These are phyloP conservation scores for Cephonodes hylas DNA, from an alignment of 2,888 invertebrate species.

Conservation along the genomic window DNA sequence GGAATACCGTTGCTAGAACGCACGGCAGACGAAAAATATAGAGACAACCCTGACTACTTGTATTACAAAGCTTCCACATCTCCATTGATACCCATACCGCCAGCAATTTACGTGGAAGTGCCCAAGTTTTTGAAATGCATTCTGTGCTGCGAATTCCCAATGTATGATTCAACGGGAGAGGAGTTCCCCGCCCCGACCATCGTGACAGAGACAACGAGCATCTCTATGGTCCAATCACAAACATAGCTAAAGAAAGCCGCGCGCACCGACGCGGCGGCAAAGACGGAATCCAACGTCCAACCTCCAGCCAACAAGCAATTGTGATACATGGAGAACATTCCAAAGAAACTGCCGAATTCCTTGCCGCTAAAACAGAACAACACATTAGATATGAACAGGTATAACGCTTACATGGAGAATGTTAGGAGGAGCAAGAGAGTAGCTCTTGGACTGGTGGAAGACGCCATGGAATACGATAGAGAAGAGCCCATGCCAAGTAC, in stretches of 20 bases:
- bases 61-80: constrained; percentile 94
- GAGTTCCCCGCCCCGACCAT: constrained; percentile 83
- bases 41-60: constrained; percentile 92
- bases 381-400: constrained; percentile 70
- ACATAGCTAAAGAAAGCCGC: constrained; percentile 84
- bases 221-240: constrained; percentile 85
- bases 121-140: constrained; percentile 91
- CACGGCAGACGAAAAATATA: constrained; percentile 93
- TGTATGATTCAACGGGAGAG: constrained; percentile 89
- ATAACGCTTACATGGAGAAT: constrained; percentile 72
- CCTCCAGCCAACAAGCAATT: constrained; percentile 66
- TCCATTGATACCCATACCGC: constrained; percentile 93
- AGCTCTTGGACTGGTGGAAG: constrained; percentile 67
- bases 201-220: constrained; percentile 86
- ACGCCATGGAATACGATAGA: constrained; percentile 59
- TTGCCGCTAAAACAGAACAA: constrained; percentile 72
- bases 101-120: constrained; percentile 92
- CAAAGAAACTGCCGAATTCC: constrained; percentile 63
- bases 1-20: constrained; percentile 94
- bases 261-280: constrained; percentile 68
- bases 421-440: constrained; percentile 63
- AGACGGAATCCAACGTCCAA: constrained; percentile 46
- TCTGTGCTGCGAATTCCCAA: constrained; percentile 93
- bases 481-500: constrained; percentile 61
- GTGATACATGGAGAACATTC: constrained; percentile 71